Evolutionary conservation across 2,113 vertebrate genomes (phyloP).

Genomic region (Argyrosomus japonicus): DNA sequence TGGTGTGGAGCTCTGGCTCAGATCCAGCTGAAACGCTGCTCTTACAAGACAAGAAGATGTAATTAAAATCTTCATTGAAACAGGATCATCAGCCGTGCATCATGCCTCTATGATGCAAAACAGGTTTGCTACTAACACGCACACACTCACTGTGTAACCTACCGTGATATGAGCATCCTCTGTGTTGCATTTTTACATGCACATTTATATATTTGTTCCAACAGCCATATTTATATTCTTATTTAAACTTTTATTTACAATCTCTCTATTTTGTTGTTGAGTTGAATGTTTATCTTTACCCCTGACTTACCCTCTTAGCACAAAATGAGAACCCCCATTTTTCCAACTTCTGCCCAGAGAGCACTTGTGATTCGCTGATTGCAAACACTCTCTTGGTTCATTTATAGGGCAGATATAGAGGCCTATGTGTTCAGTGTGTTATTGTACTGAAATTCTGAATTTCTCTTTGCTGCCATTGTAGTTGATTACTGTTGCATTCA

Average conservation of each 20-base stretch:
- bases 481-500: neutral
- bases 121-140: conserved; percentile 6
- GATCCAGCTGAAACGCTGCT: conserved; percentile 43
- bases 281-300: neutral
- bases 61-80: conserved; percentile 60
- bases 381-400: neutral
- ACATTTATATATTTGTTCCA: neutral
- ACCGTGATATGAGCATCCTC: neutral
- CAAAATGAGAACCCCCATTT: neutral
- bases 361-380: too few species aligned
- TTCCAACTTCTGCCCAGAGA: too few species aligned
- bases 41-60: conserved; percentile 50
- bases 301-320: neutral
- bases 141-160: neutral
- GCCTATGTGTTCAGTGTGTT: too few species aligned
- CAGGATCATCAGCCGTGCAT: conserved; percentile 32
- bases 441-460: neutral
- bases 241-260: neutral
- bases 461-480: neutral
- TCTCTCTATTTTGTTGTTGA: too few species aligned
- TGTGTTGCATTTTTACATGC: neutral
- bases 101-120: conserved; percentile 24
- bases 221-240: neutral
- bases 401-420: too few species aligned
- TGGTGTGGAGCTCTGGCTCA: conserved; percentile 26